These are phyloP conservation scores for Stegodyphus dumicola DNA, from an alignment of 1,140 invertebrate species.

Conservation along the genomic window DNA sequence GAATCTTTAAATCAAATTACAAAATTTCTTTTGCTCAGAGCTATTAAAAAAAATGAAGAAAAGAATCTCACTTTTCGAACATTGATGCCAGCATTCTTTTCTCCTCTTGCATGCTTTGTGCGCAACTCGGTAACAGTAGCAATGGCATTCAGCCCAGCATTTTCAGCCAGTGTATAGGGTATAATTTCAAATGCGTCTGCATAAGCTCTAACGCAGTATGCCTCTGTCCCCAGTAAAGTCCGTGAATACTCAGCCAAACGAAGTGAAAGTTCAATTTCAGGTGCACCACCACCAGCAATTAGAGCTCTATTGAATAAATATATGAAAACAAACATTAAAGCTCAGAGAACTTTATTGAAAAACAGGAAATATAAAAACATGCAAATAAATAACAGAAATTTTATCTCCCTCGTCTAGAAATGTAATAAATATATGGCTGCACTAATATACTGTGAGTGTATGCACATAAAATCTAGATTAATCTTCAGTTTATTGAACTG, in stretches of 20 bases:
- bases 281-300: slow-evolving; percentile 95
- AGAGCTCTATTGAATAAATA: slow-evolving; percentile 73
- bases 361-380: too few relatives aligned
- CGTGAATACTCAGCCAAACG: slow-evolving; percentile 85
- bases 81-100: slow-evolving; percentile 92
- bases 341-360: too few relatives aligned
- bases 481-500: too few relatives aligned
- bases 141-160: slow-evolving; percentile 98
- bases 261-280: slow-evolving; percentile 93
- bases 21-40: too few relatives aligned
- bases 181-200: slow-evolving; percentile 97
- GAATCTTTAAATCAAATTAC: too few relatives aligned
- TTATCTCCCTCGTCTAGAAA: too few relatives aligned
- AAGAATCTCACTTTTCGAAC: slow-evolving; percentile 78
- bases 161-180: slow-evolving; percentile 98
- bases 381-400: too few relatives aligned
- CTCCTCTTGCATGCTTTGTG: slow-evolving; percentile 89
- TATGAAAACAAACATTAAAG: background rate
- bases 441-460: too few relatives aligned
- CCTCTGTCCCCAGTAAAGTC: slow-evolving; percentile 88
- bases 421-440: too few relatives aligned
- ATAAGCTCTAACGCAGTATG: slow-evolving; percentile 92
- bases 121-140: slow-evolving; percentile 96
- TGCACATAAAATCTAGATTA: too few relatives aligned
- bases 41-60: too few relatives aligned